Evolutionary conservation across 2,797 vertebrate species (phyloP).

Genomic region (Petrocephalus schoutedeni): DNA sequence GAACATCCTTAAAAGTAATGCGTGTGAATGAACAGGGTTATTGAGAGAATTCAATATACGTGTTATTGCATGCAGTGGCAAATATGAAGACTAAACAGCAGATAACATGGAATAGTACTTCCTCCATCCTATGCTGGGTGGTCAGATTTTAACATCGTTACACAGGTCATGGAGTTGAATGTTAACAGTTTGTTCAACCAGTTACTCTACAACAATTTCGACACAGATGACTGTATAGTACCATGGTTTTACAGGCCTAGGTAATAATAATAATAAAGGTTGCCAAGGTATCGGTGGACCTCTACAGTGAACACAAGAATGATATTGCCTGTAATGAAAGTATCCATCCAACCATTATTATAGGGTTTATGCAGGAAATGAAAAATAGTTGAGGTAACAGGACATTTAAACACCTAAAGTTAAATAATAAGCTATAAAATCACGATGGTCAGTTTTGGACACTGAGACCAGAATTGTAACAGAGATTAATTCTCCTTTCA

Average conservation of each 20-base stretch:
- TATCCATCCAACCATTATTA: neutral
- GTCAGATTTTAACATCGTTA: neutral
- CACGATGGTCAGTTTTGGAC: neutral
- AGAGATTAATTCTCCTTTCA: neutral
- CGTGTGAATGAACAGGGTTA: neutral
- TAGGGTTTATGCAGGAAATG: neutral
- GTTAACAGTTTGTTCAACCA: neutral
- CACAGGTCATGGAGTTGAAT: neutral
- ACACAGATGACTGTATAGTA: too few relatives aligned
- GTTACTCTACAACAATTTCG: neutral
- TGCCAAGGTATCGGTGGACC: neutral
- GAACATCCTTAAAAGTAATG: neutral
- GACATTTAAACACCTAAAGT: neutral
- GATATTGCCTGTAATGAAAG: neutral
- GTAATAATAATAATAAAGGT: neutral
- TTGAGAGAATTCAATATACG: neutral
- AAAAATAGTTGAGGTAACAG: neutral
- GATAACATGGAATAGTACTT: neutral
- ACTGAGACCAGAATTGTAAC: neutral
- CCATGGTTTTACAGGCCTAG: too few relatives aligned
- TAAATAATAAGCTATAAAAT: neutral
- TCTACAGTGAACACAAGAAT: neutral
- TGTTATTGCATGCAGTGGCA: neutral
- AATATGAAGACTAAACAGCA: neutral
- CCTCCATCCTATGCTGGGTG: neutral